phyloP scores from a whole-genome alignment of 2,888 invertebrate genomes.

The Caenorhabditis imperialis region DNA sequence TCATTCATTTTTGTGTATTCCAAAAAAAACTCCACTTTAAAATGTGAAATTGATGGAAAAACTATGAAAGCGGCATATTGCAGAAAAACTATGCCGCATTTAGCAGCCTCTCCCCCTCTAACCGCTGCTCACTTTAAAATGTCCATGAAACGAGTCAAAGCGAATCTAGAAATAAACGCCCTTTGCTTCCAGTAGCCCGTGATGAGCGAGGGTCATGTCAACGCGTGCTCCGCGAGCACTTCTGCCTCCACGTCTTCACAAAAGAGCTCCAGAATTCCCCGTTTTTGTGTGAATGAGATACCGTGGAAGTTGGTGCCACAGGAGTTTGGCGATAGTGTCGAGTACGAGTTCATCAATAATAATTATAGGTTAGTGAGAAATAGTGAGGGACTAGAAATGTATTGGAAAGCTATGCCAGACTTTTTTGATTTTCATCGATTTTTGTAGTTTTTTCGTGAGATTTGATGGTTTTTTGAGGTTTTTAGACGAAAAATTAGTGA shows the following conservation, averaged over 20 bases:
- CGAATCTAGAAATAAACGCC: conserved; percentile 6
- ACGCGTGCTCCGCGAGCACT: background rate
- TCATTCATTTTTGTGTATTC: too few relatives aligned
- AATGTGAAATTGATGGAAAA: too few relatives aligned
- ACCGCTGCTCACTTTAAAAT: conserved; percentile 23
- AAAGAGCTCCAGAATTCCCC: background rate
- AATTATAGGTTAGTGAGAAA: background rate
- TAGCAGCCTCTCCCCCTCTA: background rate
- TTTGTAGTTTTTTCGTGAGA: too few relatives aligned
- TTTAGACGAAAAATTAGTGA: too few relatives aligned
- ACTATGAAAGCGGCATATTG: too few relatives aligned
- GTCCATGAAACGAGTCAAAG: conserved; percentile 13
- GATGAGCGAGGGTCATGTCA: conserved; percentile 25
- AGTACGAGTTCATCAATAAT: conserved; percentile 24
- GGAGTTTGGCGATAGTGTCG: conserved; percentile 5
- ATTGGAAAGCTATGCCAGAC: too few relatives aligned
- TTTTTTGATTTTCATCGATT: too few relatives aligned
- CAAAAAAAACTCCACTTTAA: too few relatives aligned
- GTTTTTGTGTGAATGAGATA: conserved; percentile 34
- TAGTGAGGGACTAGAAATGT: too few relatives aligned
- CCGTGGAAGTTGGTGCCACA: conserved; percentile 47
- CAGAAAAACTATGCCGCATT: too few relatives aligned
- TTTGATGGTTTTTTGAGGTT: too few relatives aligned
- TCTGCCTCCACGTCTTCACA: conserved; percentile 6
- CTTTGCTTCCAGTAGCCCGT: conserved; percentile 2